phyloP scores from a whole-genome alignment of 2,797 vertebrate species.

The Catamblyrhynchus diadema region DNA sequence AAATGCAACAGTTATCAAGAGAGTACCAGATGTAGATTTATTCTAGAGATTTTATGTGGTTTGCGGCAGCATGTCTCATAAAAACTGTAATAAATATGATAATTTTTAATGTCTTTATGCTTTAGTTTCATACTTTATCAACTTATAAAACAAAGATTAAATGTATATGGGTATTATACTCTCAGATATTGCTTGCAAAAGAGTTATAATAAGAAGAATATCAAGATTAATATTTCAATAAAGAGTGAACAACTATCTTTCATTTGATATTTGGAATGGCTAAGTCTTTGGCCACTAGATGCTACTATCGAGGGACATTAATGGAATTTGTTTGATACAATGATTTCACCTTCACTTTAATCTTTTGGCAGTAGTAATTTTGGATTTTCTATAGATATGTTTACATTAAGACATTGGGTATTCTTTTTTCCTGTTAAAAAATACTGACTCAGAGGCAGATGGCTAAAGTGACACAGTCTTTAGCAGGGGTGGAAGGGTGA shows the following conservation, averaged over 20 bases:
- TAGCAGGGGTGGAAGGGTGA: neutral
- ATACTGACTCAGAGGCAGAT: neutral
- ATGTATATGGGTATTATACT: slow-evolving; percentile 33
- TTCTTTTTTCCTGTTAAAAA: neutral
- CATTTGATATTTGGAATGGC: slow-evolving; percentile 30
- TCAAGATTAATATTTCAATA: slow-evolving; percentile 50
- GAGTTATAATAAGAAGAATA: slow-evolving; percentile 19
- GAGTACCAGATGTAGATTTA: slow-evolving; percentile 59
- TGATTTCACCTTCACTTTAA: slow-evolving; percentile 28
- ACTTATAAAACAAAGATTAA: slow-evolving; percentile 67
- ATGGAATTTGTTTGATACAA: slow-evolving; percentile 14
- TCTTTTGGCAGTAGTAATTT: neutral
- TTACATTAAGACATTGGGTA: neutral
- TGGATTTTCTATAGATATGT: neutral
- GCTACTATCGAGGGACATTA: slow-evolving; percentile 7
- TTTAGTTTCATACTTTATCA: slow-evolving; percentile 63
- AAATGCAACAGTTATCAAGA: slow-evolving; percentile 62
- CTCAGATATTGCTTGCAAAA: slow-evolving; percentile 44
- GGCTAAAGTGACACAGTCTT: neutral
- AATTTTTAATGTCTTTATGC: slow-evolving; percentile 61
- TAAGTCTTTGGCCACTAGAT: slow-evolving; percentile 9
- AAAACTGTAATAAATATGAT: slow-evolving; percentile 69
- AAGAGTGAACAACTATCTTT: slow-evolving; percentile 5
- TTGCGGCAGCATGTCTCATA: slow-evolving; percentile 44
- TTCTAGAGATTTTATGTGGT: slow-evolving; percentile 66